These are phyloP conservation scores for Solen grandis DNA, from an alignment of 1,140 invertebrate species.

Conservation along the genomic window DNA sequence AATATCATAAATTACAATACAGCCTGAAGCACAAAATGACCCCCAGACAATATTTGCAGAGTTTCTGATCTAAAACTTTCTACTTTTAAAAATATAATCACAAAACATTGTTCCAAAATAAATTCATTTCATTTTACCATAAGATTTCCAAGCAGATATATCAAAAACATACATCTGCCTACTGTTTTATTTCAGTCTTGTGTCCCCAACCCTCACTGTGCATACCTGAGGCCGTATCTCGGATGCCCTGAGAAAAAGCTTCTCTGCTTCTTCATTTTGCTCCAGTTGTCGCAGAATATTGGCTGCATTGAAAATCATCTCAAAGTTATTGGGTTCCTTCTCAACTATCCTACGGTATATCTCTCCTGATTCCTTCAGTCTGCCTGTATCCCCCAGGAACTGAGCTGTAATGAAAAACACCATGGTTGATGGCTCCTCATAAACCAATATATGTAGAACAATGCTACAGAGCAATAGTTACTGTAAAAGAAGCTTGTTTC, in stretches of 20 bases:
- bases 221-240: conserved; percentile 87
- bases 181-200: too few relatives aligned
- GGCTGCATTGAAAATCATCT: conserved; percentile 91
- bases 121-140: too few relatives aligned
- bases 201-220: too few relatives aligned
- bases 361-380: conserved; percentile 90
- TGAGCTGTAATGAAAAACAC: conserved; percentile 86
- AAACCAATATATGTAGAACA: not conserved
- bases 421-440: not conserved
- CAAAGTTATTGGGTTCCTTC: conserved; percentile 89
- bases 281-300: conserved; percentile 88
- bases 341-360: conserved; percentile 89
- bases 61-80: too few relatives aligned
- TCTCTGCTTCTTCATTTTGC: conserved; percentile 89
- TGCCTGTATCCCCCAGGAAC: conserved; percentile 89
- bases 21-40: too few relatives aligned
- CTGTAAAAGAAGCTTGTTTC: not conserved
- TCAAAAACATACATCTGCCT: too few relatives aligned
- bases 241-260: conserved; percentile 90
- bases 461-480: not conserved
- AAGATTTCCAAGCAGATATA: too few relatives aligned
- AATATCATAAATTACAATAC: too few relatives aligned
- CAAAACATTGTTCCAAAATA: too few relatives aligned
- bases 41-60: too few relatives aligned
- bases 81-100: too few relatives aligned